Conservation (phyloP, 1,140 invertebrate genomes). For the Drosophila biarmipes region DNA sequence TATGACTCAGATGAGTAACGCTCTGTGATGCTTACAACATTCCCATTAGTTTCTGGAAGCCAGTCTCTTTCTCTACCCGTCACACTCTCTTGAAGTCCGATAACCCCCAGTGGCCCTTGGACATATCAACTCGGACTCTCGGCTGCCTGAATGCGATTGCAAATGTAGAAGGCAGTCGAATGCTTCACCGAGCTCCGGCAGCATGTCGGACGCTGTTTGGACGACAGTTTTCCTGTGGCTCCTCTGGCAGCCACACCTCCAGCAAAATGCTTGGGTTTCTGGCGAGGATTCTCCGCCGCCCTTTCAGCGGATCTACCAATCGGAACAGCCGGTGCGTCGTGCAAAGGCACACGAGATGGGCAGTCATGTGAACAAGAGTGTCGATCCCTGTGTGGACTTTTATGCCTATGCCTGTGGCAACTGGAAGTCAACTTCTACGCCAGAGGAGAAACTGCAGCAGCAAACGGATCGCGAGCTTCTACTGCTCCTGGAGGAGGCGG, state of each 20-base stretch:
- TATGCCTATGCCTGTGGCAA: conserved; percentile 87
- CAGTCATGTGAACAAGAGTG: conserved; percentile 90
- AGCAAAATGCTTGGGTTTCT: conserved; percentile 4
- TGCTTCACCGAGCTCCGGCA: conserved; percentile 46
- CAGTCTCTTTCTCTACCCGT: neutral
- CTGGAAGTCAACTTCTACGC: conserved; percentile 90
- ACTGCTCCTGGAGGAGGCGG: conserved; percentile 87
- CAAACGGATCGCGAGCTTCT: conserved; percentile 89
- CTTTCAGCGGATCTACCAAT: conserved; percentile 82
- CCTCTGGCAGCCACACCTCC: neutral
- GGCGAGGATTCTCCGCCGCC: neutral
- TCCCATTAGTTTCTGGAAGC: neutral
- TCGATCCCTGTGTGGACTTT: conserved; percentile 95
- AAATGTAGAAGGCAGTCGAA: conserved; percentile 29
- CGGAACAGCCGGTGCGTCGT: conserved; percentile 74
- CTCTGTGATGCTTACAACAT: conserved; percentile 6
- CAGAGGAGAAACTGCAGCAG: conserved; percentile 89
- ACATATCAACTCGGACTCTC: conserved; percentile 37
- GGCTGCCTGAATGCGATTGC: neutral
- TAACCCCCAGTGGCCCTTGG: conserved; percentile 20
- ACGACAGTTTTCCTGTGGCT: conserved; percentile 13
- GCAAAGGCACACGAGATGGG: conserved; percentile 87
- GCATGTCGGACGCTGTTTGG: conserved; percentile 45
- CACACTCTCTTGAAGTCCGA: neutral
- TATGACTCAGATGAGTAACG: neutral